Conservation (phyloP, 2,888 invertebrate species). For the Thelaira solivaga region DNA sequence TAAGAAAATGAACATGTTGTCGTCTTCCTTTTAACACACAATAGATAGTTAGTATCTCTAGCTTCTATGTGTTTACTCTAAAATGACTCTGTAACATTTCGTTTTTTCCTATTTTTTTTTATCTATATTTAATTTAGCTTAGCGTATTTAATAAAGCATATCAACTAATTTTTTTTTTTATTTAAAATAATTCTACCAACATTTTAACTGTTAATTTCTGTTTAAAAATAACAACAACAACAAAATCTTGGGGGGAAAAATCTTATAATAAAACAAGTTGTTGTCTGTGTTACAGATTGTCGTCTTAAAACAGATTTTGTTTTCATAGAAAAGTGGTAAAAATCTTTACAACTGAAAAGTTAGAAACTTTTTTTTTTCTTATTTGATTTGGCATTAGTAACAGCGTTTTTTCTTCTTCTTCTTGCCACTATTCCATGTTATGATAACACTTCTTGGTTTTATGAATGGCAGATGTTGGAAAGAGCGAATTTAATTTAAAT, state of each 20-base stretch:
- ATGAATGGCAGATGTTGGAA: constrained; percentile 8
- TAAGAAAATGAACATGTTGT: constrained; percentile 41
- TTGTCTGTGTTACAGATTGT: constrained; percentile 23
- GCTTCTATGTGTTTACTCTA: no score
- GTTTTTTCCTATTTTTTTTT: no score
- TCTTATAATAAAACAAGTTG: constrained; percentile 51
- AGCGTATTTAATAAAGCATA: constrained; percentile 37
- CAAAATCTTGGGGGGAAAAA: constrained; percentile 10
- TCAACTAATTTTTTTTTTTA: no score
- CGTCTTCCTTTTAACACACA: constrained; percentile 46
- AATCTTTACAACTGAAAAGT: background rate
- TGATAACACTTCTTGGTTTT: constrained; percentile 48
- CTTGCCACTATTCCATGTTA: constrained; percentile 18
- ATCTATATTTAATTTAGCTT: constrained; percentile 28
- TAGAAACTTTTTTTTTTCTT: constrained; percentile 19
- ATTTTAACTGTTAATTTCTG: constrained; percentile 58
- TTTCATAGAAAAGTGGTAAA: constrained; percentile 1
- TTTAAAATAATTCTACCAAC: constrained; percentile 38
- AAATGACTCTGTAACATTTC: constrained; percentile 1
- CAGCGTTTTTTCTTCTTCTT: constrained; percentile 30
- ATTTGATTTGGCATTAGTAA: constrained; percentile 53
- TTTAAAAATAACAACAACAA: background rate
- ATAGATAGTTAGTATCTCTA: constrained; percentile 5
- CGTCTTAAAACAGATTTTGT: constrained; percentile 6
- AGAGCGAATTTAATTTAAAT: constrained; percentile 12